These are phyloP conservation scores for Endomychus coccineus DNA, from an alignment of 2,888 invertebrate species.

Conservation along the genomic window DNA sequence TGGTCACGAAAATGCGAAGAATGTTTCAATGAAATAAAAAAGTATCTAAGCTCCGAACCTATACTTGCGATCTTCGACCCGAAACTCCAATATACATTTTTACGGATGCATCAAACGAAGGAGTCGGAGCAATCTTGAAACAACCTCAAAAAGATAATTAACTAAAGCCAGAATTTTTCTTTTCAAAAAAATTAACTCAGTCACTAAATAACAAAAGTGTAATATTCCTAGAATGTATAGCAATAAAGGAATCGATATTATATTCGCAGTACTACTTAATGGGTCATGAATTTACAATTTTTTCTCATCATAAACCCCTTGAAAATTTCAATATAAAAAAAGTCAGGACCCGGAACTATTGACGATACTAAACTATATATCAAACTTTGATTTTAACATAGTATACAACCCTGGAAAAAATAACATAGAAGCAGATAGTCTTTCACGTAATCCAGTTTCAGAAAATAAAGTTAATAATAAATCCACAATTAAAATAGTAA, in stretches of 20 bases:
- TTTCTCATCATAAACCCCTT: constrained; percentile 8
- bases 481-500: too few species aligned
- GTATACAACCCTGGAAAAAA: constrained; percentile 20
- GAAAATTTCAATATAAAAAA: constrained; percentile 24
- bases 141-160: constrained; percentile 19
- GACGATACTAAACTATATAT: constrained; percentile 23
- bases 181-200: constrained; percentile 24
- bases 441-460: constrained; percentile 7
- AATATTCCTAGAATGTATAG: constrained; percentile 24
- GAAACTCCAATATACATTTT: constrained; percentile 16
- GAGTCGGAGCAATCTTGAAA: constrained; percentile 25
- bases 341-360: constrained; percentile 27
- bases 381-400: constrained; percentile 25
- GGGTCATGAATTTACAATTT: constrained; percentile 20
- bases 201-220: constrained; percentile 20
- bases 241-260: constrained; percentile 24
- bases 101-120: constrained; percentile 22
- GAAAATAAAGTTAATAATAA: constrained; percentile 7
- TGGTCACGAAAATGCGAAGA: constrained; percentile 5
- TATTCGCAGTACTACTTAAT: constrained; percentile 26
- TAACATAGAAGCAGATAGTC: constrained; percentile 9
- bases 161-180: constrained; percentile 14
- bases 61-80: constrained; percentile 18
- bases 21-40: constrained; percentile 3
- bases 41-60: constrained; percentile 7